Conservation (phyloP, 2,113 vertebrate species). For the Sylvia atricapilla region DNA sequence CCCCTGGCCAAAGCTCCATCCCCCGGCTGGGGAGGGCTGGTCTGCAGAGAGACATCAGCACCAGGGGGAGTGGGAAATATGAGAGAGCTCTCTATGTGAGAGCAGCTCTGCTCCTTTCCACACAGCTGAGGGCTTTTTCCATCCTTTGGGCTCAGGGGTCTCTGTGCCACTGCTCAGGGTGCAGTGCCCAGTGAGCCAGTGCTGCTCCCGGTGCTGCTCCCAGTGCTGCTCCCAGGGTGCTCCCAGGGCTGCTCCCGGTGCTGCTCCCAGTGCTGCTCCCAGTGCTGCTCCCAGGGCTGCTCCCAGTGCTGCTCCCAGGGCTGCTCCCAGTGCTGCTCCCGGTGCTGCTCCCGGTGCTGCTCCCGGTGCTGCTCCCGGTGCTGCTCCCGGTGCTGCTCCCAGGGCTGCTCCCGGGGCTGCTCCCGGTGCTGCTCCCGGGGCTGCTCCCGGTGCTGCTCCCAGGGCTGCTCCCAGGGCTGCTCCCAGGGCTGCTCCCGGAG, state of each 20-base stretch:
- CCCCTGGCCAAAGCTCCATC: slow-evolving; percentile 1
- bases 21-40: not conserved
- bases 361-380: not conserved
- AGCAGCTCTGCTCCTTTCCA: not conserved
- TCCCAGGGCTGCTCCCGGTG: not conserved
- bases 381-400: not conserved
- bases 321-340: not conserved
- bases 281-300: too few species aligned
- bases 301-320: not conserved
- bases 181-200: rapidly evolving
- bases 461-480: not conserved
- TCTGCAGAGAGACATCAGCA: not conserved
- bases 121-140: not conserved
- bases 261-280: not conserved
- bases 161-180: rapidly evolving
- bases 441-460: not conserved
- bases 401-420: too few species aligned
- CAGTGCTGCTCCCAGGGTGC: not conserved
- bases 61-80: not conserved
- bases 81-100: not conserved
- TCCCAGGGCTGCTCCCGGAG: not conserved
- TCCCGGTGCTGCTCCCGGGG: too few species aligned
- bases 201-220: not conserved
- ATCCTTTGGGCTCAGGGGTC: rapidly evolving
- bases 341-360: rapidly evolving